Conservation (phyloP, 2,797 vertebrate species). For the Allobates femoralis region DNA sequence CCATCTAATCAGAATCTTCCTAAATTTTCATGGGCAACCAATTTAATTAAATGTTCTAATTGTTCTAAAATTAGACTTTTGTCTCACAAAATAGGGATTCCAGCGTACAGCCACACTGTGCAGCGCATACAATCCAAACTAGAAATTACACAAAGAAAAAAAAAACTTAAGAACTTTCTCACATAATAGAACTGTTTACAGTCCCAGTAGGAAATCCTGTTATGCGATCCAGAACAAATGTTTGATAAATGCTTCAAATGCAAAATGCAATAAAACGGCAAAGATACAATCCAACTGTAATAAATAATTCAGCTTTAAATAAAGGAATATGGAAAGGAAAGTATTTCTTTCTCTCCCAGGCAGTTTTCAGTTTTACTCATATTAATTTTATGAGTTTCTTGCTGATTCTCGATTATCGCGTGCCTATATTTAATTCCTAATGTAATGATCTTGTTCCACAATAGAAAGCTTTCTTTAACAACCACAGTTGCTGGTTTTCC, state of each 20-base stretch:
- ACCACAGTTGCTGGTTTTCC: not conserved
- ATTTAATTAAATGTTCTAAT: too few relatives aligned
- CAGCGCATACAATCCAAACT: not conserved
- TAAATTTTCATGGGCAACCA: too few relatives aligned
- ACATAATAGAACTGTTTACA: conserved; percentile 51
- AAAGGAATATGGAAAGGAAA: conserved; percentile 48
- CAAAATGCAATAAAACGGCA: conserved; percentile 55
- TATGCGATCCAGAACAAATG: conserved; percentile 37
- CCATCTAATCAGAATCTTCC: too few relatives aligned
- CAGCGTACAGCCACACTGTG: not conserved
- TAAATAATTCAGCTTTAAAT: conserved; percentile 62
- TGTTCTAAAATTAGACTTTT: not conserved
- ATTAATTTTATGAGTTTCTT: conserved; percentile 47
- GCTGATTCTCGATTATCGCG: conserved; percentile 36
- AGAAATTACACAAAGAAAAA: not conserved
- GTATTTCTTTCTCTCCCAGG: conserved; percentile 54
- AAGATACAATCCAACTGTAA: conserved; percentile 49
- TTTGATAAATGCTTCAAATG: conserved; percentile 59
- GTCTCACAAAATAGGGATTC: not conserved
- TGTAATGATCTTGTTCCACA: conserved; percentile 21
- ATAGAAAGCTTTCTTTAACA: not conserved
- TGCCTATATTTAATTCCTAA: conserved; percentile 32
- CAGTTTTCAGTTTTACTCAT: conserved; percentile 45
- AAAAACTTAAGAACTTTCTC: conserved; percentile 23
- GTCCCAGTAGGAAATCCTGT: conserved; percentile 42